phyloP scores from a whole-genome alignment of 2,888 invertebrate genomes.

The Trypoxylon attenuatum region DNA sequence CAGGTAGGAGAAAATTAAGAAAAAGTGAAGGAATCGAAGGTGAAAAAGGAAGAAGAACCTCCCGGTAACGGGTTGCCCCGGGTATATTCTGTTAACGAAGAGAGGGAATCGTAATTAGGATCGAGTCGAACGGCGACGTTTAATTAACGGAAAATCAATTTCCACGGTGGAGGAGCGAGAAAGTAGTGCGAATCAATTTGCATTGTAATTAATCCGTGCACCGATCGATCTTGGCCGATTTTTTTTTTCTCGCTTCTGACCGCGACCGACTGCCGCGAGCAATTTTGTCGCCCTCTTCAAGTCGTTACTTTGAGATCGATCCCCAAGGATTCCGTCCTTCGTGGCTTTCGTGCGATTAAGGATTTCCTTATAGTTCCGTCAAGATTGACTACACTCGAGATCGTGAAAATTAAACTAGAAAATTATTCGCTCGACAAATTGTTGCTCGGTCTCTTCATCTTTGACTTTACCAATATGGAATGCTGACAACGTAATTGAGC shows the following conservation, averaged over 20 bases:
- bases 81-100: conserved; percentile 32
- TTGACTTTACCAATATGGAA: too few relatives aligned
- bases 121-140: conserved; percentile 36
- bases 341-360: too few relatives aligned
- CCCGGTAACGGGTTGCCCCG: not conserved
- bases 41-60: not conserved
- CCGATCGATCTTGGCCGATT: conserved; percentile 10
- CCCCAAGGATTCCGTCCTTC: too few relatives aligned
- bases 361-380: too few relatives aligned
- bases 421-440: too few relatives aligned
- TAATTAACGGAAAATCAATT: conserved; percentile 47
- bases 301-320: too few relatives aligned
- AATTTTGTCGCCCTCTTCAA: too few relatives aligned
- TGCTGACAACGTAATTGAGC: too few relatives aligned
- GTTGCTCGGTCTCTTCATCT: too few relatives aligned
- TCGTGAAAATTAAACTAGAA: too few relatives aligned
- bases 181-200: conserved; percentile 33
- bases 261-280: not conserved
- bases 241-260: not conserved
- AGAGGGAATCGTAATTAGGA: conserved; percentile 40
- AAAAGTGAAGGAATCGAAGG: not conserved
- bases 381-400: too few relatives aligned
- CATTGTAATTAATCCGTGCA: conserved; percentile 34
- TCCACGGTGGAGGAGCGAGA: not conserved
- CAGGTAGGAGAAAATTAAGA: too few relatives aligned